Evolutionary conservation across 1,140 invertebrate species (phyloP), one percentile per base, ranked within the genome.

Genomic region (Caenorhabditis briggsae): DNA sequence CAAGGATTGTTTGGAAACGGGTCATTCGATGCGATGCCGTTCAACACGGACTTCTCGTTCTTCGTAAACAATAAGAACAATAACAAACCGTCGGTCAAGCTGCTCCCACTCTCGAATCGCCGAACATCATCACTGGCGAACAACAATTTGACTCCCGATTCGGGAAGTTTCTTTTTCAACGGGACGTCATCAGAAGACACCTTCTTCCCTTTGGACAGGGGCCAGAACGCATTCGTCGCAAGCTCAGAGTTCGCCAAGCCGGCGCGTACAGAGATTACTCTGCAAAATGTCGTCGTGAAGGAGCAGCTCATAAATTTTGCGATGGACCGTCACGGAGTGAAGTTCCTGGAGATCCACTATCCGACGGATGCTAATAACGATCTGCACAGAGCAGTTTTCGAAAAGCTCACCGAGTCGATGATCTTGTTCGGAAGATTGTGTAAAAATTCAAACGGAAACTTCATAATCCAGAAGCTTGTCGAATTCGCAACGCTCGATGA

Each of bases 401-500:
- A 43, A 46, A 46, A 46, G 7, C 12, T 70, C 7, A 70, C 64
- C 64, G 64, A 70, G 41, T 43, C 64, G 12, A 46, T 20, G 8
- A 16, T 16, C 9, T 16, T 46, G 33, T 70, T 70, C 43, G 18
- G 5, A 46, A 16, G n/a, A 14, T 14, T 70, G 64, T 70, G 64
- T n/a, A 7, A 70, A 8, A 70, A 70, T 70, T 9, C 64, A 46
- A 70, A 70, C 20, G 64, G 64, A 43, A 70, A 70, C 18, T 70
- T 70, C 64, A 70, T 70, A 6, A 16, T 46, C 2, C 64, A 70
- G 64, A 70, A 70, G 64, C 43, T 70, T 14, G 64, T 70, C 41
- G 64, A 70, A 20, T 70, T 14, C 46, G 64, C 64, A 1, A 43
- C 64, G 11, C 43, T 70, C 43, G 33, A 18, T 5, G 41, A 14